Percentiles rank a stretch among this genome's conserved stretches.
Conservation (phyloP, 1,140 invertebrate genomes). For the Linepithema humile region DNA sequence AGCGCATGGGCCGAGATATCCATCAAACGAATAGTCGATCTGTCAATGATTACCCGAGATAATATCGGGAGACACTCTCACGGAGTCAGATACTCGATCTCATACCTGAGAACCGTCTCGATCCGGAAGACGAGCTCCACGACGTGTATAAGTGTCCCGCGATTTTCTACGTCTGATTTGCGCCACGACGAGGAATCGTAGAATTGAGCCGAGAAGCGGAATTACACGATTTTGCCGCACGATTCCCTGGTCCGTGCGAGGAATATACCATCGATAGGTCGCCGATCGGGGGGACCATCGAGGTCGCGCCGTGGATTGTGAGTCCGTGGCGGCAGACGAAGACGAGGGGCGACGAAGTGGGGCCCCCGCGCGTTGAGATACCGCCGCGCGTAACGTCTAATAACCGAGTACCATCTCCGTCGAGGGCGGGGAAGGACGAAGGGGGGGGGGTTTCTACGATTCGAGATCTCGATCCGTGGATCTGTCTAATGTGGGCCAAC, state of each 20-base stretch:
- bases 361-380: slow-evolving; percentile 37
- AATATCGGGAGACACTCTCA: slow-evolving; percentile 18
- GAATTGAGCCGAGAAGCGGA: slow-evolving; percentile 43
- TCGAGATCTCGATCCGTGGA: slow-evolving; percentile 72
- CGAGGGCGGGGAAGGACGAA: neutral
- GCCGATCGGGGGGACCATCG: slow-evolving; percentile 46
- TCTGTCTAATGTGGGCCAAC: slow-evolving; percentile 80
- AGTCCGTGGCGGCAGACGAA: slow-evolving; percentile 23
- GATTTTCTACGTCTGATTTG: slow-evolving; percentile 57
- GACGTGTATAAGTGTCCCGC: slow-evolving; percentile 37
- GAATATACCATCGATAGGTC: slow-evolving; percentile 53
- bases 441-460: slow-evolving; percentile 68
- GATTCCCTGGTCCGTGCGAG: slow-evolving; percentile 37
- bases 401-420: slow-evolving; percentile 70
- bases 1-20: neutral
- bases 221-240: slow-evolving; percentile 59
- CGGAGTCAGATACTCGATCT: neutral
- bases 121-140: slow-evolving; percentile 40
- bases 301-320: slow-evolving; percentile 17
- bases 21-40: slow-evolving; percentile 28
- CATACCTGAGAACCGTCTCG: slow-evolving; percentile 42
- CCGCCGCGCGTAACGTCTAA: slow-evolving; percentile 63
- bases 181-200: slow-evolving; percentile 26
- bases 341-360: neutral
- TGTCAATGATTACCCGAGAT: slow-evolving; percentile 7